These are phyloP conservation scores for Chloropsis hardwickii DNA, from an alignment of 2,113 vertebrate species.

Conservation along the genomic window DNA sequence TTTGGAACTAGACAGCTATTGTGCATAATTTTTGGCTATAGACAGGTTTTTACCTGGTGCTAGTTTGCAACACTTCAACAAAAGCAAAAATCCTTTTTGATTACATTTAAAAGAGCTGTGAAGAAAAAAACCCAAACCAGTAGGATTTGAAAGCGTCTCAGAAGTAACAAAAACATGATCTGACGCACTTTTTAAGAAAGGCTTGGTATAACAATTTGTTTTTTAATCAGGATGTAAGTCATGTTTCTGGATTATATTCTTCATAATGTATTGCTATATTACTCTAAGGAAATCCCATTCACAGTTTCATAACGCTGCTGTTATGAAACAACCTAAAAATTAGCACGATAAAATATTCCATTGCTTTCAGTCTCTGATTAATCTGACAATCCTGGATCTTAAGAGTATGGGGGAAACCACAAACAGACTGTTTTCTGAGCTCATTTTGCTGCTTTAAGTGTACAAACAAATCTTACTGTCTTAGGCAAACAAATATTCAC, in stretches of 20 bases:
- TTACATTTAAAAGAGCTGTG: background rate
- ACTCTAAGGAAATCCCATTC: background rate
- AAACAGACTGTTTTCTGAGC: background rate
- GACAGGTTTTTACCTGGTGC: background rate
- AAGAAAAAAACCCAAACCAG: background rate
- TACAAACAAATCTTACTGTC: background rate
- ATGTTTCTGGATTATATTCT: background rate
- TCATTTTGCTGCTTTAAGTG: background rate
- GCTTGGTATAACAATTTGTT: background rate
- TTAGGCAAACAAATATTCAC: background rate
- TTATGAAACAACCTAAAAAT: background rate
- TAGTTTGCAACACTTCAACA: background rate
- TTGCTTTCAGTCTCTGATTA: background rate
- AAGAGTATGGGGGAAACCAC: background rate
- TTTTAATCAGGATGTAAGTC: background rate
- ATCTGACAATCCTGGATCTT: background rate
- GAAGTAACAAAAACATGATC: constrained; percentile 12
- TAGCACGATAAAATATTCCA: background rate
- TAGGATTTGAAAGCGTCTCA: background rate
- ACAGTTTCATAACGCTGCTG: background rate
- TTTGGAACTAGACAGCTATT: background rate
- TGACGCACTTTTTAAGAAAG: background rate
- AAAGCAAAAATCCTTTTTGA: background rate
- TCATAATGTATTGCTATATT: background rate
- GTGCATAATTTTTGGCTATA: background rate